These are phyloP conservation scores for Cephus pulcher DNA, from an alignment of 2,888 invertebrate species.

Conservation along the genomic window DNA sequence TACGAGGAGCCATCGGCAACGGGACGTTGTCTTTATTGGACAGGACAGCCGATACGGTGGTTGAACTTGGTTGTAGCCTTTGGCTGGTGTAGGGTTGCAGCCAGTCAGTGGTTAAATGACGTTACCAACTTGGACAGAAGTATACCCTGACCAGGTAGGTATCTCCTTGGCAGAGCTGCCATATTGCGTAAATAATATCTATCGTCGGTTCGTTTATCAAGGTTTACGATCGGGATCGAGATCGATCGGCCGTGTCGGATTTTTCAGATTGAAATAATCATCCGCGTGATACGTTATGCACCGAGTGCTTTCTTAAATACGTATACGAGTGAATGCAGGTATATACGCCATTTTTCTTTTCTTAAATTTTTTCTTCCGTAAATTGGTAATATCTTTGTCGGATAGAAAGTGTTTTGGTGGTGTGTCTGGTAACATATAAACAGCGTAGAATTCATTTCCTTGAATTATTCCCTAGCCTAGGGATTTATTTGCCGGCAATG, in stretches of 20 bases:
- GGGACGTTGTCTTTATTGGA: slow-evolving; percentile 37
- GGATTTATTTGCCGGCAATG: background rate
- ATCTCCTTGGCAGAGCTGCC: background rate
- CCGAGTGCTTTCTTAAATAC: no score
- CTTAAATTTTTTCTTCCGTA: no score
- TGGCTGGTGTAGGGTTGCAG: slow-evolving; percentile 52
- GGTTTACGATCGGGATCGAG: background rate
- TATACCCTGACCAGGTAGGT: slow-evolving; percentile 23
- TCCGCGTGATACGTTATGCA: no score
- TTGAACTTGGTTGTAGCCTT: slow-evolving; percentile 39
- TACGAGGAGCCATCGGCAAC: no score
- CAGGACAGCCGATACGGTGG: slow-evolving; percentile 56
- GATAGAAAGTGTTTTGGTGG: no score
- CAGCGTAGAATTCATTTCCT: no score
- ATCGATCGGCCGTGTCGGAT: background rate
- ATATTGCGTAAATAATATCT: slow-evolving; percentile 5
- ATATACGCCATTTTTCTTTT: no score
- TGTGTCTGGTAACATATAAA: no score
- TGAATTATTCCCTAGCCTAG: no score
- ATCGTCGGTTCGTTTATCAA: background rate
- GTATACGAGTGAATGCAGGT: no score
- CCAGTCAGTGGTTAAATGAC: slow-evolving; percentile 52
- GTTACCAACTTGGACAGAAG: slow-evolving; percentile 51
- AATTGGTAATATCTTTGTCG: no score
- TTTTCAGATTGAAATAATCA: no score